These are phyloP conservation scores for Aphelinus certus DNA, from an alignment of 1,140 invertebrate genomes.

Conservation along the genomic window DNA sequence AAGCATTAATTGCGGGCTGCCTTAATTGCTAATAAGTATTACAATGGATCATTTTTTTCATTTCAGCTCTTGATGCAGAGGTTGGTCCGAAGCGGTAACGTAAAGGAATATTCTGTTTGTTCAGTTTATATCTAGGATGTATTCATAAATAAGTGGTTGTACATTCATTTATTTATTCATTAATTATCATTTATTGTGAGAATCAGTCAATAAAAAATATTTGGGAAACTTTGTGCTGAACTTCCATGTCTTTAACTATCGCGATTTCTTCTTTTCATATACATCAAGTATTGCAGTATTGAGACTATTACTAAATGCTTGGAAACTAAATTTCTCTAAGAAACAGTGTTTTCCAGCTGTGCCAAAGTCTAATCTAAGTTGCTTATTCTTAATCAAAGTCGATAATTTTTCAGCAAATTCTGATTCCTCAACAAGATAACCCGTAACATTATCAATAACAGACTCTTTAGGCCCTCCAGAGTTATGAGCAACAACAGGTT, in stretches of 20 bases:
- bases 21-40: neutral
- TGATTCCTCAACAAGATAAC: constrained; percentile 81
- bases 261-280: constrained; percentile 44
- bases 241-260: constrained; percentile 17
- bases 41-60: constrained; percentile 15
- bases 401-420: constrained; percentile 85
- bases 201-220: constrained; percentile 36
- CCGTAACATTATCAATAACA: constrained; percentile 86
- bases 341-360: constrained; percentile 70
- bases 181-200: constrained; percentile 38
- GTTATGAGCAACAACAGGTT: constrained; percentile 94
- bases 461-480: constrained; percentile 97
- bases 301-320: constrained; percentile 70
- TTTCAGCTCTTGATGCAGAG: constrained; percentile 59
- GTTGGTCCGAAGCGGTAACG: constrained; percentile 58
- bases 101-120: constrained; percentile 11
- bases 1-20: too few species aligned
- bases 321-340: constrained; percentile 72
- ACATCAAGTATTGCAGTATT: constrained; percentile 63
- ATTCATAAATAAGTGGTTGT: constrained; percentile 23
- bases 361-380: constrained; percentile 70
- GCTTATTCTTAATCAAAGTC: constrained; percentile 71
- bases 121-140: constrained; percentile 19
- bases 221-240: neutral
- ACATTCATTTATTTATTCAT: constrained; percentile 35